Evolutionary conservation across 2,888 invertebrate species (phyloP), one percentile per base, ranked within the genome.

Genomic region (Mantis religiosa): DNA sequence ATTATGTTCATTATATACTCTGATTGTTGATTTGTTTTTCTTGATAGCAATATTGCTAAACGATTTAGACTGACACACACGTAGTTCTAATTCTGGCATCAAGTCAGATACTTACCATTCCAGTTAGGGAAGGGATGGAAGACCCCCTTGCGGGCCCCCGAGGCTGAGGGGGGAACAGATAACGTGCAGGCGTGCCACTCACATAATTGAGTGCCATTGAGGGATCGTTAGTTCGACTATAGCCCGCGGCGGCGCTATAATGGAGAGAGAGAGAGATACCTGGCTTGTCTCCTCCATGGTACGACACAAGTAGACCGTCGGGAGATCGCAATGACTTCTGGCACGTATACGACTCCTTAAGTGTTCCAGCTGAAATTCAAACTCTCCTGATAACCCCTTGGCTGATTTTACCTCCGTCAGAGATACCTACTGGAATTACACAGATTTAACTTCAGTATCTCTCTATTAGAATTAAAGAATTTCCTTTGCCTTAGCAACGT

Each of bases 191-290:
- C 54, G 54, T 71, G 54, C 54, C 54, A 71, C 20, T 71, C 87
- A 87, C 28, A 82, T 87, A 87, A 87, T 87, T 87, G 87, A 82
- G 82, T 87, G 86, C 86, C 71, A 28, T 86, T 86, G 9, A 82
- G 87, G 87, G 82, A 71, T 82, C 87, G 87, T 87, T 87, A 87
- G 87, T 87, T 87, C 6, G 28, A 87, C 30, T 81, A 28, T 82
- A 34, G 82, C 87, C 82, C 87, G 87, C 87, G 82, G 87, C 82
- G 41, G 85, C 47, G 85, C 54, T 71, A 25, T 71, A 71, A 71
- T 71, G 54, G 54, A 71, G 54, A 25, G 54, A 54, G 54, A 25
- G 54, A 71, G 54, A 71, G 15, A 71, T 71, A 71, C 54, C 54
- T 71, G 54, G 25, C 54, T 71, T 71, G 54, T 71, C 54, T 71